Evolutionary conservation across 2,113 vertebrate species (phyloP), one percentile per base, ranked within the genome.

Genomic region (Triplophysa dalaica): DNA sequence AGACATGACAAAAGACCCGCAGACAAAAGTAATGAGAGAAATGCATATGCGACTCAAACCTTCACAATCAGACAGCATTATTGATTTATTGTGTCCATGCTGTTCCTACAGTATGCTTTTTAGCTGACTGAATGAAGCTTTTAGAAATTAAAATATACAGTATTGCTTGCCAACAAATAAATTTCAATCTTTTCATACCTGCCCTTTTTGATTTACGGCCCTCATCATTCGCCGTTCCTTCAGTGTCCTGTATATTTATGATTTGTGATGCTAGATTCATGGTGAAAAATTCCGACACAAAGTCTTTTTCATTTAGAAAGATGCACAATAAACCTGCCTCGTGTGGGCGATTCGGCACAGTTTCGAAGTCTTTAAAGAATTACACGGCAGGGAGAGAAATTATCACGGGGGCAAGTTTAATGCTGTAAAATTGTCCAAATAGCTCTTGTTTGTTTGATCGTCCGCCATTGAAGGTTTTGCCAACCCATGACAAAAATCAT

Each of bases 171-270:
- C 75, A 65, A 26, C 2, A 26, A 65, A 77, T 66, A 66, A 64
- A 77, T 62, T 54, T 66, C 62, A 65, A 24, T 26, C 45, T 45
- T 66, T 26, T 77, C 74, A 33, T 77, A 24, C 74, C 33, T 77
- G 74, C 52, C 62, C 2, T 24, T 65, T 77, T 77, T 65, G 75
- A 77, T 65, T 54, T 21, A 77, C 38, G 65, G 29, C 62, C 62
- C 60, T 65, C 45, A 38, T 66, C 45, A 66, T 65, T 66, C 17
- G 33, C 54, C 29, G 26, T 33, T 77, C 45, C 48, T 65, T 21
- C 48, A 33, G 43, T 75, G 38, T 24, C 24, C 24, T 24, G 24
- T 61, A 75, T 50, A 75, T 75, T 75, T 77, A 65, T 65, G 62
- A 66, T 66, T 77, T 26, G 45, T 66, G 60, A 26, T 45, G n/a